A percentile compares a stretch with the other conserved stretches of the same genome.
These are phyloP conservation scores for Bubo blakistoni DNA, from an alignment of 2,113 vertebrate species.

Conservation along the genomic window DNA sequence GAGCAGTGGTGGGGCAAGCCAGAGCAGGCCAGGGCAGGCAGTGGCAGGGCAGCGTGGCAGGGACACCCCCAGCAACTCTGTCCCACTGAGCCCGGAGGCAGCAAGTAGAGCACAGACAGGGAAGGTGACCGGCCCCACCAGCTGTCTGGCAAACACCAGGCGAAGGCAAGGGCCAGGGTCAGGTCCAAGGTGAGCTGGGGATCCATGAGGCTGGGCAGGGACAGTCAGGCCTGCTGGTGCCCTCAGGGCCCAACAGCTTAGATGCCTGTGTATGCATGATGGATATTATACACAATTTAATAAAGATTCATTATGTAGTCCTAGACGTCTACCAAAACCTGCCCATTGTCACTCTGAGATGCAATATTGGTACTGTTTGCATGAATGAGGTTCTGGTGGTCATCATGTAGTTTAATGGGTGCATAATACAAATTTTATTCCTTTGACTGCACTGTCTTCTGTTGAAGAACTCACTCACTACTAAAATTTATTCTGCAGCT, in stretches of 20 bases:
- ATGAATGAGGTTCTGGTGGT: no score
- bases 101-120: not conserved
- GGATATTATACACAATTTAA: not conserved
- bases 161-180: not conserved
- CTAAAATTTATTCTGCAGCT: not conserved
- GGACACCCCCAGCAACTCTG: not conserved
- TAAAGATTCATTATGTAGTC: not conserved
- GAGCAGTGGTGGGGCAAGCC: not conserved
- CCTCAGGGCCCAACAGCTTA: not conserved
- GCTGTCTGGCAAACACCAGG: not conserved
- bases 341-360: not conserved
- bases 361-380: not conserved
- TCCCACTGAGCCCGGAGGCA: no score
- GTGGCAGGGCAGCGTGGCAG: not conserved
- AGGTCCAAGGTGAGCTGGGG: not conserved
- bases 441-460: not conserved
- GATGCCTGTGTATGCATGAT: not conserved
- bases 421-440: fast-evolving
- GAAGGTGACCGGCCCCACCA: fast-evolving
- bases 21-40: not conserved
- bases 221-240: no score
- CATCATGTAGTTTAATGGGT: not conserved
- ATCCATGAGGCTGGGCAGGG: fast-evolving
- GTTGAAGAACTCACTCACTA: not conserved
- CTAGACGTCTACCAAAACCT: fast-evolving